Conservation (phyloP, 2,797 vertebrate species). For the Poeciliopsis gracilis region DNA sequence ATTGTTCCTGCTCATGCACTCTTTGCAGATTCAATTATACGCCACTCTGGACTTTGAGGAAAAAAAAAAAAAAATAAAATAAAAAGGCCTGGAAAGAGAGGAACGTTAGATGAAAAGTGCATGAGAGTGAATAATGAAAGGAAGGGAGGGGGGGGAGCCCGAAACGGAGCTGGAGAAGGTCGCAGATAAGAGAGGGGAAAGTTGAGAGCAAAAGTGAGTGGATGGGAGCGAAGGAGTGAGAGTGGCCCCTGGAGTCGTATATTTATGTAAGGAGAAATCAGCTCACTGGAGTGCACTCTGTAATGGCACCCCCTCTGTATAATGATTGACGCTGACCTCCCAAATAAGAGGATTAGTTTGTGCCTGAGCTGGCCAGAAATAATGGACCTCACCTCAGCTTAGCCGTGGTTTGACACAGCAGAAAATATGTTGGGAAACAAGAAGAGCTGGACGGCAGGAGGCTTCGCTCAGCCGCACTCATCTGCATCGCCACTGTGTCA, state of each 20-base stretch:
- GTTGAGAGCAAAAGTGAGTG: conserved; percentile 26
- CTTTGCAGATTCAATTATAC: conserved; percentile 82
- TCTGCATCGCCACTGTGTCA: conserved; percentile 67
- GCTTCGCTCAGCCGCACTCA: conserved; percentile 51
- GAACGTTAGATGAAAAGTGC: conserved; percentile 40
- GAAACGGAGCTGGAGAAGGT: conserved; percentile 51
- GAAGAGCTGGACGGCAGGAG: conserved; percentile 43
- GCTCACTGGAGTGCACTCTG: conserved; percentile 74
- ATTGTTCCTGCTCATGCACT: conserved; percentile 78
- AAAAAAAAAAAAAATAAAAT: conserved; percentile 32
- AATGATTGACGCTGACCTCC: conserved; percentile 82
- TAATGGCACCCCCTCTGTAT: conserved; percentile 80
- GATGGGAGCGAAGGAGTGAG: conserved; percentile 52
- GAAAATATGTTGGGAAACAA: conserved; percentile 63
- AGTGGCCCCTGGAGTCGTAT: conserved; percentile 75
- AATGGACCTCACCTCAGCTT: conserved; percentile 74
- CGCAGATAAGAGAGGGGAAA: conserved; percentile 37
- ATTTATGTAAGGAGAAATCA: conserved; percentile 79
- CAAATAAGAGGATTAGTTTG: conserved; percentile 83
- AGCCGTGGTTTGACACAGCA: conserved; percentile 68
- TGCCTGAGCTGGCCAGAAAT: conserved; percentile 75
- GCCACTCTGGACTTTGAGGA: conserved; percentile 79
- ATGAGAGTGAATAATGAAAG: conserved; percentile 55
- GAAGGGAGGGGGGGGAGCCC: not conserved
- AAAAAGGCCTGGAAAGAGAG: conserved; percentile 49